Percentiles rank a stretch among this genome's conserved stretches.
Conservation (phyloP, 1,140 invertebrate species). For the Drosophila neocordata region DNA sequence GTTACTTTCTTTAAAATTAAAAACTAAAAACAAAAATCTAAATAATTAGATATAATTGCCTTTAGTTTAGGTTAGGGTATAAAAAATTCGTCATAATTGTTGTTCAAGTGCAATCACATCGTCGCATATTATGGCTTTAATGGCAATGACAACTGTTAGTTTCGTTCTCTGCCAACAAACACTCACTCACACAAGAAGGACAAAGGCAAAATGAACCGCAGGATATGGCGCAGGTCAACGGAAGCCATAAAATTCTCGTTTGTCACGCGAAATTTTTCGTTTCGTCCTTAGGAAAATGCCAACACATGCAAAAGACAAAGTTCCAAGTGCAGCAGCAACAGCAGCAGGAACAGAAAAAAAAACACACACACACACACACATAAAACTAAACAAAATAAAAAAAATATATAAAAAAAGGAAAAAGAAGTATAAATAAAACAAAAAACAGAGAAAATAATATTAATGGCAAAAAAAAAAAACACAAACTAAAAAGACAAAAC, state of each 20-base stretch:
- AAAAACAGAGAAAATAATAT: slow-evolving; percentile 71
- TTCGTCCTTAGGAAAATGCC: slow-evolving; percentile 66
- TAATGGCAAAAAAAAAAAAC: slow-evolving; percentile 72
- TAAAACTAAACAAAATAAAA: slow-evolving; percentile 30
- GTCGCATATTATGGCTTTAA: slow-evolving; percentile 77
- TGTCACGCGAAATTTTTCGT: slow-evolving; percentile 80
- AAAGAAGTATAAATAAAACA: slow-evolving; percentile 34
- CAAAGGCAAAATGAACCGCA: slow-evolving; percentile 70
- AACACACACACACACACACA: too few relatives aligned
- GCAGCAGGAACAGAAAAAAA: not conserved
- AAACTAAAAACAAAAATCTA: too few relatives aligned
- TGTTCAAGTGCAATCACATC: slow-evolving; percentile 66
- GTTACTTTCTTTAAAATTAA: too few relatives aligned
- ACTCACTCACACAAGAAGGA: slow-evolving; percentile 27
- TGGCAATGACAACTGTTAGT: slow-evolving; percentile 79
- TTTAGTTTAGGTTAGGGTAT: not conserved
- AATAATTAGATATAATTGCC: too few relatives aligned
- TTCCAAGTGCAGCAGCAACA: slow-evolving; percentile 39
- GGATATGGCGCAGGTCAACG: slow-evolving; percentile 82
- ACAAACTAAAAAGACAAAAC: slow-evolving; percentile 62
- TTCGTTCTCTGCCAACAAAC: slow-evolving; percentile 30
- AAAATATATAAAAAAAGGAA: slow-evolving; percentile 42
- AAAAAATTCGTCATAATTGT: not conserved
- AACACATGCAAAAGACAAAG: slow-evolving; percentile 80
- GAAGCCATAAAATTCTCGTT: slow-evolving; percentile 83